Conservation (phyloP, 2,888 invertebrate species). For the Diplolepis rosae region DNA sequence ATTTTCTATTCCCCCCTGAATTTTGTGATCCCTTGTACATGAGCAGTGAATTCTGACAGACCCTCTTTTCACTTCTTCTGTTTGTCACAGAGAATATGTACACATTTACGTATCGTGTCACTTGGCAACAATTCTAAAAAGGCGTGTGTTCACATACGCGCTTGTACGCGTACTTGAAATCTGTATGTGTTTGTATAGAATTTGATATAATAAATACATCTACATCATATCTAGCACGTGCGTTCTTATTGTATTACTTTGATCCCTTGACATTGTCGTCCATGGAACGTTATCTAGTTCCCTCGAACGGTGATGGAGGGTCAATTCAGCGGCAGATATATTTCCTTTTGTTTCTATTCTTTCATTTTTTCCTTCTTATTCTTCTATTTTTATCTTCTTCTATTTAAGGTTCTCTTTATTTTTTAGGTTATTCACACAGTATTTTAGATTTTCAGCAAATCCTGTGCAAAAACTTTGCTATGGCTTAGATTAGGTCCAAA, state of each 20-base stretch:
- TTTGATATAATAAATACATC: not conserved
- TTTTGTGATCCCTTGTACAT: slow-evolving; percentile 12
- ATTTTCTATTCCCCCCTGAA: slow-evolving; percentile 12
- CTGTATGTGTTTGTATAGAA: not conserved
- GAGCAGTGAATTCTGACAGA: not conserved
- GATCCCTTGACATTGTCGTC: not conserved
- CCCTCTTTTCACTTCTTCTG: slow-evolving; percentile 35
- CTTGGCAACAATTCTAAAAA: slow-evolving; percentile 36
- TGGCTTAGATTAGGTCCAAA: no score
- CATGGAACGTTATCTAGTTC: not conserved
- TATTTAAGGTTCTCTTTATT: not conserved
- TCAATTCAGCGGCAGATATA: slow-evolving; percentile 52
- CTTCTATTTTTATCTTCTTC: not conserved
- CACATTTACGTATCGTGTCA: slow-evolving; percentile 23
- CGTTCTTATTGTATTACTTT: not conserved
- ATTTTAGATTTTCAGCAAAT: no score
- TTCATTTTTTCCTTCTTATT: slow-evolving; percentile 38
- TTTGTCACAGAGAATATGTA: slow-evolving; percentile 37
- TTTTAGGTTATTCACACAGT: not conserved
- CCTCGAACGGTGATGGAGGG: not conserved
- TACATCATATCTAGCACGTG: slow-evolving; percentile 6
- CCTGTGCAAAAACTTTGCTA: no score
- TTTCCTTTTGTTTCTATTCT: slow-evolving; percentile 39
- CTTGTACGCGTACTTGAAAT: not conserved
- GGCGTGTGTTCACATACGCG: slow-evolving; percentile 38